Evolutionary conservation across 1,140 invertebrate genomes (phyloP).

Genomic region (Ladona fulva): DNA sequence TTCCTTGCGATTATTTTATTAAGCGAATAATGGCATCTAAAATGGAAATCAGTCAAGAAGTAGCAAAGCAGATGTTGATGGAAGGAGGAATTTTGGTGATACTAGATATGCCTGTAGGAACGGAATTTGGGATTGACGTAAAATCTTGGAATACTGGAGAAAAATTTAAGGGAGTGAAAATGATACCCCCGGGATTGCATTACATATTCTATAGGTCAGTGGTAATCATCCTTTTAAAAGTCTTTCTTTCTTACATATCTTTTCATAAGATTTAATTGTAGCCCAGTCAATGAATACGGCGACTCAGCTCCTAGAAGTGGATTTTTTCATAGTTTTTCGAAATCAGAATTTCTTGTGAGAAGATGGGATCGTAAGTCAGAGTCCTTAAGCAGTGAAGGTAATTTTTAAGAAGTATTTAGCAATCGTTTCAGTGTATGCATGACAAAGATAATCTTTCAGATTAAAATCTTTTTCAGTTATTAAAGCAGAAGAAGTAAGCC

Average conservation of each 20-base stretch:
- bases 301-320: slow-evolving; percentile 63
- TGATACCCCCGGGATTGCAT: slow-evolving; percentile 96
- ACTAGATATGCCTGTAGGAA: slow-evolving; percentile 72
- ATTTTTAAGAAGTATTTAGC: slow-evolving; percentile 6
- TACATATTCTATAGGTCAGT: slow-evolving; percentile 80
- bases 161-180: slow-evolving; percentile 92
- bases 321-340: slow-evolving; percentile 81
- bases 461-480: slow-evolving; percentile 33
- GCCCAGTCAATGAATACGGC: slow-evolving; percentile 45
- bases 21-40: not conserved
- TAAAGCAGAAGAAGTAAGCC: slow-evolving; percentile 46
- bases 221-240: not conserved
- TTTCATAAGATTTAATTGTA: slow-evolving; percentile 29
- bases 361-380: slow-evolving; percentile 72
- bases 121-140: slow-evolving; percentile 95
- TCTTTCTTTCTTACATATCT: not conserved
- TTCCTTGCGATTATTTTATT: not conserved
- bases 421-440: slow-evolving; percentile 26
- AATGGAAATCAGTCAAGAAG: slow-evolving; percentile 63
- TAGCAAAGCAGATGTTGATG: slow-evolving; percentile 64
- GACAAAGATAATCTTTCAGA: not conserved
- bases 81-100: slow-evolving; percentile 77
- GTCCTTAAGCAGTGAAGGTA: slow-evolving; percentile 49
- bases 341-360: slow-evolving; percentile 73
- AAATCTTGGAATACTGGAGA: slow-evolving; percentile 87